Base-by-base conservation (phyloP, 1,140 invertebrate genomes). In the Euglossa dilemma region DNA sequence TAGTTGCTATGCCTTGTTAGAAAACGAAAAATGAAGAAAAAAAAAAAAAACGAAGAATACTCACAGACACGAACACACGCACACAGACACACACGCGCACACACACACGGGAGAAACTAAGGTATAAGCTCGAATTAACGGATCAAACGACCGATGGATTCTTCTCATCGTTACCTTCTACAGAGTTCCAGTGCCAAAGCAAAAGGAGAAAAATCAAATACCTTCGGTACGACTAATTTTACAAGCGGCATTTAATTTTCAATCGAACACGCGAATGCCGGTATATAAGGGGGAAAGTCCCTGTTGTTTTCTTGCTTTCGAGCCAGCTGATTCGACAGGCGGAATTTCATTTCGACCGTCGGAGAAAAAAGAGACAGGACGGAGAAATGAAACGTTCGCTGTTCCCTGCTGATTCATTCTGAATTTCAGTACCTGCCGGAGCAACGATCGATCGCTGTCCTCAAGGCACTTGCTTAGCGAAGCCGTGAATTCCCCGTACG, bases 1-100 rank as follows among this genome's bases (percentile, higher is more conserved):
- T 91, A 90, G 90, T 84, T 85, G 85, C 89, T 87, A 91, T 91
- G 87, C 90, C 90, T 90, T 90, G 82, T 87, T 88, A 87, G 83
- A 80, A 77, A 76, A 76, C 59, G 59, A 61, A 74, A 6, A 23
- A 23, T 4, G 7, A 64, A 20, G 20, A 36, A 43, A 20, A 64
- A 64, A 64, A 14, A 64, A 64, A 43, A 7, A 43, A 36, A 43
- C 14, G 16, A 54, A 54, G 18, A 16, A 54, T 6, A 54, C 76
- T 43, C 82, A 66, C 57, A 45, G 9, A 43, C 2, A 43, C 1
- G 45, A 7, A 36, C 18, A 43, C 8, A 66, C 6, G 43, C 20
- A 56, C 8, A 23, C 0, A 23, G 0, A 61, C 25, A 61, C 59
- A 18, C 12, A 2, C 54, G 18, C 20, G 18, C 54, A 7, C 59